Evolutionary conservation across 1,140 invertebrate genomes (phyloP).

Genomic region (Nymphalis io): DNA sequence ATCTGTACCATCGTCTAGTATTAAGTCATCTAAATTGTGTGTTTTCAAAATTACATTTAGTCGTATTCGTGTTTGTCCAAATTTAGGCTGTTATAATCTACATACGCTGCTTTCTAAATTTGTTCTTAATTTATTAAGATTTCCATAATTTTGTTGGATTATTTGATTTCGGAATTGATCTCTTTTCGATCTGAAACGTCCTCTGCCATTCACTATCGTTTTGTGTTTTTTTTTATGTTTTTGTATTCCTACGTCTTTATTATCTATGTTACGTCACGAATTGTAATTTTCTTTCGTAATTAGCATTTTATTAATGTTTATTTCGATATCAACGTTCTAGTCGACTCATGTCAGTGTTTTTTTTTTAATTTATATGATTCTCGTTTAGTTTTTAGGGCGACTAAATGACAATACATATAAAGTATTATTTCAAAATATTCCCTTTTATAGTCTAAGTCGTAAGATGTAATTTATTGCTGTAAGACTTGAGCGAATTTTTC

Average conservation of each 20-base stretch:
- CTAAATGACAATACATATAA: conserved; percentile 79
- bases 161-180: conserved; percentile 24
- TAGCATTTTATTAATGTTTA: conserved; percentile 17
- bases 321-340: conserved; percentile 23
- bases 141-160: conserved; percentile 9
- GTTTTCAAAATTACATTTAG: conserved; percentile 12
- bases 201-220: not conserved
- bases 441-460: conserved; percentile 57
- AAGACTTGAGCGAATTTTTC: conserved; percentile 42
- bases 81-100: conserved; percentile 16
- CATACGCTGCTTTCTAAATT: conserved; percentile 26
- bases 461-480: conserved; percentile 48
- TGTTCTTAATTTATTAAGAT: conserved; percentile 3
- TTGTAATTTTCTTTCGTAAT: not conserved
- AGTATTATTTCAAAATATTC: conserved; percentile 67
- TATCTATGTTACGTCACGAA: not conserved
- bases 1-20: not conserved
- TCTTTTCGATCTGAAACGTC: conserved; percentile 19
- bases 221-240: conserved; percentile 14
- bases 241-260: conserved; percentile 1
- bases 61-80: not conserved
- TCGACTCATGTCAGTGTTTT: conserved; percentile 35
- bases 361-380: conserved; percentile 69
- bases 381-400: conserved; percentile 78
- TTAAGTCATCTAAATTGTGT: conserved; percentile 5